Percentiles rank a stretch among this genome's conserved stretches.
Evolutionary conservation across 2,888 invertebrate species (phyloP).

Genomic region (Pammene fasciana): DNA sequence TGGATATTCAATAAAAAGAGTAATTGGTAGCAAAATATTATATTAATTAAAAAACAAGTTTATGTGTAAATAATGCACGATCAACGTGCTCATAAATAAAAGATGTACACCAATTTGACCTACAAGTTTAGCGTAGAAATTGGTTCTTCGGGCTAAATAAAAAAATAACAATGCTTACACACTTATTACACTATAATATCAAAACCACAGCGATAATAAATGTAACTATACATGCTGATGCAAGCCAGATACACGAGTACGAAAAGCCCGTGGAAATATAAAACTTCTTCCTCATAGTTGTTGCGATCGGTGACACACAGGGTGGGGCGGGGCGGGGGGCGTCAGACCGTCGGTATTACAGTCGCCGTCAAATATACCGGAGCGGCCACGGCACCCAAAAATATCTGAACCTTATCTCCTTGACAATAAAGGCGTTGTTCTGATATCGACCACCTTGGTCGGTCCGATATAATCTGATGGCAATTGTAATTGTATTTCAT

Average conservation of each 20-base stretch:
- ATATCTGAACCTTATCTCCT: no score
- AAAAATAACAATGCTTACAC: not conserved
- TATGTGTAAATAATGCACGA: constrained; percentile 20
- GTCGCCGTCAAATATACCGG: no score
- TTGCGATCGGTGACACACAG: not conserved
- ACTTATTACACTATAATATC: constrained; percentile 16
- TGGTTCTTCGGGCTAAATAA: not conserved
- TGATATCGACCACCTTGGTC: no score
- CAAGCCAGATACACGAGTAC: not conserved
- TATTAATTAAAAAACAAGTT: constrained; percentile 31
- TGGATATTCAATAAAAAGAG: constrained; percentile 16
- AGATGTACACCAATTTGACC: not conserved
- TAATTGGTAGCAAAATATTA: constrained; percentile 34
- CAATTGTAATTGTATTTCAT: no score
- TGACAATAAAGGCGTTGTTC: no score
- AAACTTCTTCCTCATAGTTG: not conserved
- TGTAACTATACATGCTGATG: not conserved
- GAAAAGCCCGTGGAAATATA: constrained; percentile 2
- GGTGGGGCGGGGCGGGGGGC: no score
- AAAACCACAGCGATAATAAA: constrained; percentile 1
- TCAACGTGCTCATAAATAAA: constrained; percentile 21
- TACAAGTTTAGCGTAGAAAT: not conserved
- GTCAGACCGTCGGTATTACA: not conserved
- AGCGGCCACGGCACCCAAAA: no score
- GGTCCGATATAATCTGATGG: no score